Evolutionary conservation across 2,888 invertebrate genomes (phyloP).

Genomic region (Drosophila stalkeri): DNA sequence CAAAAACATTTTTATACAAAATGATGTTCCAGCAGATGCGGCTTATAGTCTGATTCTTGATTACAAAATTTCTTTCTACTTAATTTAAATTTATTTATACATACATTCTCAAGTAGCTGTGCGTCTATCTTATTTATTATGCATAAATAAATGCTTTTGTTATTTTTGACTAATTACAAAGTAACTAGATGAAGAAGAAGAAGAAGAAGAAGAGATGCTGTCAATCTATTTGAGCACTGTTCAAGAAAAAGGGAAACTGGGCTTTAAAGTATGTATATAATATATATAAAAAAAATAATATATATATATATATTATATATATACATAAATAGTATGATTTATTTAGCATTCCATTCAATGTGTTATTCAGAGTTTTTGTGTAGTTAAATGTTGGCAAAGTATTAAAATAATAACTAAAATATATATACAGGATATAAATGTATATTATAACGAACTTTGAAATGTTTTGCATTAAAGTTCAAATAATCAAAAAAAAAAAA

Average conservation of each 20-base stretch:
- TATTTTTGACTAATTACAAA: background rate
- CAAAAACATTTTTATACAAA: too few relatives aligned
- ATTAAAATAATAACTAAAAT: constrained; percentile 10
- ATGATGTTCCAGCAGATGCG: background rate
- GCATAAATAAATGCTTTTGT: constrained; percentile 25
- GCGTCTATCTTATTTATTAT: background rate
- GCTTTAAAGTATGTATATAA: background rate
- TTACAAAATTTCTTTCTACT: background rate
- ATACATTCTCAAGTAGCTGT: background rate
- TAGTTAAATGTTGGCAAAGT: constrained; percentile 54
- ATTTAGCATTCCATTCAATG: constrained; percentile 19
- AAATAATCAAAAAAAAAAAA: background rate
- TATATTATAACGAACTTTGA: constrained; percentile 5
- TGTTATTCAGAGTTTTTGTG: constrained; percentile 42
- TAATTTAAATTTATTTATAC: too few relatives aligned
- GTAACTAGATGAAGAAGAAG: constrained; percentile 8
- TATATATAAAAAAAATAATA: background rate
- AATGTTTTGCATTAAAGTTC: background rate
- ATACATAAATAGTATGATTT: background rate
- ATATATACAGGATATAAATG: constrained; percentile 6
- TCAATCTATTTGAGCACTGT: background rate
- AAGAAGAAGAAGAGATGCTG: background rate
- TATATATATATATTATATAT: background rate
- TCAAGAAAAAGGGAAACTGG: background rate
- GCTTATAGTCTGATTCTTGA: background rate